Conservation (phyloP, 2,797 vertebrate species). For the Sebastes itinus region DNA sequence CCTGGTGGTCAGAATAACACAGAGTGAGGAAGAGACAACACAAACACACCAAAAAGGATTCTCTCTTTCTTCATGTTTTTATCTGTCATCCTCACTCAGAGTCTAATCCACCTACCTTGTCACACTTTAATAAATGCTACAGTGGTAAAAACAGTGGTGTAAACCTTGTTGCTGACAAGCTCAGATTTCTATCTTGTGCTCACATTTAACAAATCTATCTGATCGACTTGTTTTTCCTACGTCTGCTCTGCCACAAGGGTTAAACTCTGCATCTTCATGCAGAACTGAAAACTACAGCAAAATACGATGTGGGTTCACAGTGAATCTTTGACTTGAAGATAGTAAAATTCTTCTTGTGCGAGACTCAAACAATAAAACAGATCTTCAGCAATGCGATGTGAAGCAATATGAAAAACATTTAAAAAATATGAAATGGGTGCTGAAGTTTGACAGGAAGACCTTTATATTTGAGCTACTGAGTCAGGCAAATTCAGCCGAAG, state of each 20-base stretch:
- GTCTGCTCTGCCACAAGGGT: neutral
- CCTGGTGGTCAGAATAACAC: slow-evolving; percentile 99
- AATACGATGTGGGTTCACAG: neutral
- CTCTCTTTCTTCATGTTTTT: slow-evolving; percentile 42
- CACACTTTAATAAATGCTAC: neutral
- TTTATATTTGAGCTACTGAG: neutral
- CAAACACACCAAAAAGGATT: slow-evolving; percentile 88
- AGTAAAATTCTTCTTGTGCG: neutral
- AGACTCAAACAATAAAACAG: neutral
- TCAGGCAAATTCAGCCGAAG: neutral
- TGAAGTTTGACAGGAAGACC: neutral
- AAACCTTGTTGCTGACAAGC: neutral
- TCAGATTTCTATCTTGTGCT: neutral
- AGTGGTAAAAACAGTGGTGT: slow-evolving; percentile 2
- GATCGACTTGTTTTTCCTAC: neutral
- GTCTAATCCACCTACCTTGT: slow-evolving; percentile 39
- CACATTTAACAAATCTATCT: neutral
- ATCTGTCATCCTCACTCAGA: slow-evolving; percentile 29
- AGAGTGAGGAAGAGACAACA: slow-evolving; percentile 96
- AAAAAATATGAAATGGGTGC: neutral
- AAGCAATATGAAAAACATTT: neutral
- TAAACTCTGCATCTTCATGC: neutral
- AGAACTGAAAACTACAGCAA: neutral
- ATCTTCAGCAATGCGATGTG: neutral
- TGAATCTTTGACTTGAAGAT: neutral